These are phyloP conservation scores for Phylloscopus collybita DNA, from an alignment of 2,797 vertebrate genomes.

Conservation along the genomic window DNA sequence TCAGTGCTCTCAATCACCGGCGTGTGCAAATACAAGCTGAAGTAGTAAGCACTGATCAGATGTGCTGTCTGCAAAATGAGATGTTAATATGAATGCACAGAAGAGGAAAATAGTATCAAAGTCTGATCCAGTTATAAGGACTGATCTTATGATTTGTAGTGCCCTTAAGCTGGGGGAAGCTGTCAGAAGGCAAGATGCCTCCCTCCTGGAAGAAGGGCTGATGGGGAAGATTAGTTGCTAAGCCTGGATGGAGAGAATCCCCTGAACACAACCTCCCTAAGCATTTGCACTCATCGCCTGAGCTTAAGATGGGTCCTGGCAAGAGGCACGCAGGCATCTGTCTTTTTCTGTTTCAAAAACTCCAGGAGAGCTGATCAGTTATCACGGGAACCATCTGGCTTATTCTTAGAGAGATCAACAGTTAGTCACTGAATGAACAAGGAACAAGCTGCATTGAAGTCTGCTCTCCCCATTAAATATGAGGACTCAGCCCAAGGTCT, in stretches of 20 bases:
- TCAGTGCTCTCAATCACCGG: accelerated
- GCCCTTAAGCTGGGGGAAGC: not conserved
- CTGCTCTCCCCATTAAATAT: slow-evolving; percentile 47
- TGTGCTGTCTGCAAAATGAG: not conserved
- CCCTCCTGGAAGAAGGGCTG: not conserved
- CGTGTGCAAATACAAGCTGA: not conserved
- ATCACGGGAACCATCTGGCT: slow-evolving; percentile 68
- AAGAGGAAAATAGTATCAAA: not conserved
- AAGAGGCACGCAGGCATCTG: slow-evolving; percentile 66
- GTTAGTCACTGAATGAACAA: slow-evolving; percentile 58
- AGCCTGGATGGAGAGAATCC: slow-evolving; percentile 37
- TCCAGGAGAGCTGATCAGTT: slow-evolving; percentile 70
- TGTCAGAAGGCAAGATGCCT: slow-evolving; percentile 20
- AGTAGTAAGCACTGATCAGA: not conserved
- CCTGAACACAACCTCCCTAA: not conserved
- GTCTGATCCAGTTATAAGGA: slow-evolving; percentile 16
- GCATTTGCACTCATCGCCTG: slow-evolving; percentile 8
- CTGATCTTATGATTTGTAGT: slow-evolving; percentile 13
- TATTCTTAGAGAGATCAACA: slow-evolving; percentile 68
- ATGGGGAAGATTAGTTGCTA: slow-evolving; percentile 22
- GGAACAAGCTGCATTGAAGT: slow-evolving; percentile 56
- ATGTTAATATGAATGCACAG: slow-evolving; percentile 6
- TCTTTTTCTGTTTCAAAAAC: slow-evolving; percentile 69
- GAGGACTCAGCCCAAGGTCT: slow-evolving; percentile 45
- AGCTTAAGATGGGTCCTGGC: slow-evolving; percentile 67